Conservation (phyloP, 92 coral and sea anemone species). For the Nematostella vectensis region DNA sequence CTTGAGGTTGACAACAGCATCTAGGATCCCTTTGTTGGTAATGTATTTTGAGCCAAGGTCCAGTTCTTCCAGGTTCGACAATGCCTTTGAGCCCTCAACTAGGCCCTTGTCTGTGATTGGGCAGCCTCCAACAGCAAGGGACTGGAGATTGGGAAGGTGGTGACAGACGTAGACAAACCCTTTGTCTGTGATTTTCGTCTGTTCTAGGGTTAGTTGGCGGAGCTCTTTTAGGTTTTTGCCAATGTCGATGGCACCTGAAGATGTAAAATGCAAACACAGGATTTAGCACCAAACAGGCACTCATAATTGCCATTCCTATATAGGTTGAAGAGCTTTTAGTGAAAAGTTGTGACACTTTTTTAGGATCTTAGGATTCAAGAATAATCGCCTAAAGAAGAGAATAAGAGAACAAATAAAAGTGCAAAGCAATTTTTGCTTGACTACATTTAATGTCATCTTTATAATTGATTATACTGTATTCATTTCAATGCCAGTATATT, state of each 20-base stretch:
- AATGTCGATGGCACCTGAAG: conserved; percentile 64
- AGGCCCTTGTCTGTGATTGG: conserved; percentile 72
- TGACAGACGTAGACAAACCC: conserved; percentile 75
- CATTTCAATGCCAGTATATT: too few relatives aligned
- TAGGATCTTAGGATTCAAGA: too few relatives aligned
- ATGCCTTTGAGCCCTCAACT: conserved; percentile 43
- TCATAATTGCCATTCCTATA: too few relatives aligned
- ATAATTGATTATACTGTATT: too few relatives aligned
- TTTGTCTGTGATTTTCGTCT: conserved; percentile 65
- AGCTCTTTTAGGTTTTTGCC: conserved; percentile 76
- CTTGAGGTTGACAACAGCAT: conserved; percentile 48
- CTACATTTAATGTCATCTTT: too few relatives aligned
- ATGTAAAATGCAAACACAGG: background rate
- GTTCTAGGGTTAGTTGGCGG: conserved; percentile 69
- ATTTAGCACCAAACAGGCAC: too few relatives aligned
- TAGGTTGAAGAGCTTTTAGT: too few relatives aligned
- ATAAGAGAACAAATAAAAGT: too few relatives aligned
- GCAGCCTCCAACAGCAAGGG: conserved; percentile 81
- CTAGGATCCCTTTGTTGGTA: conserved; percentile 64
- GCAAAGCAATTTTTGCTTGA: too few relatives aligned
- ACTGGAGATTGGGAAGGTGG: conserved; percentile 56
- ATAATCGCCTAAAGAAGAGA: too few relatives aligned
- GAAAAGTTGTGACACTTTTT: too few relatives aligned
- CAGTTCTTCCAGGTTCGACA: conserved; percentile 65
- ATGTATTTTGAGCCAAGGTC: conserved; percentile 79